Evolutionary conservation across 2,888 invertebrate genomes (phyloP), one percentile per base, ranked within the genome.

Genomic region (Thymelicus sylvestris): DNA sequence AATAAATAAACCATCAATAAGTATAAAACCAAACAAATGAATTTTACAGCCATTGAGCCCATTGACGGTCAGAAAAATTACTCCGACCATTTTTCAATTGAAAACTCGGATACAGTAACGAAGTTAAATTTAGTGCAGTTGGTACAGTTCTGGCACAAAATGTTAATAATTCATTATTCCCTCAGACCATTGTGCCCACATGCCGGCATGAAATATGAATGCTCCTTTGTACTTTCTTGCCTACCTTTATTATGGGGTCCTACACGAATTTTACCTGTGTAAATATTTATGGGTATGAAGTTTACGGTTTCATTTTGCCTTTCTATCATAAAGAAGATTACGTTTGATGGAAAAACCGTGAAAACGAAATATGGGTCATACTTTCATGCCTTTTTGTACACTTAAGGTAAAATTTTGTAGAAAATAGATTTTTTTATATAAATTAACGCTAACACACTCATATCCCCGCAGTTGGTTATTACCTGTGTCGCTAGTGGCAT

Each of bases 291-390:
- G 4, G n/a, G 44, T 10, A 44, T 4, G 44, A n/a, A 0, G 3
- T n/a, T n/a, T 48, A n/a, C 6, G n/a, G n/a, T 48, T 48, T 48
- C 48, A 48, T 48, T 48, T 48, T 48, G 48, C 48, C 48, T 48
- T 48, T n/a, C 6, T n/a, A n/a, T n/a, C n/a, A 48, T n/a, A 48
- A 48, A 12, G 12, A n/a, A n/a, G 48, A 44, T 44, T 44, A 44
- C 10, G 44, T 12, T 44, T 44, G 44, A 44, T 12, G 44, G 10
- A 12, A 44, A 44, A 44, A 44, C 12, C 44, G 12, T 8, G 7
- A 41, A 41, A 41, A 44, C 12, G 12, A 44, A 44, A 44, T 44
- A 12, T 12, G 10, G 2, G 8, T 12, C 44, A 12, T 12, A 44
- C 10, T 44, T 44, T 12, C 44, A 44, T 44, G 10, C 44, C 12